Percentiles rank a stretch among this genome's conserved stretches.
These are phyloP conservation scores for Rutilus rutilus DNA, from an alignment of 2,113 vertebrate genomes.

Conservation along the genomic window DNA sequence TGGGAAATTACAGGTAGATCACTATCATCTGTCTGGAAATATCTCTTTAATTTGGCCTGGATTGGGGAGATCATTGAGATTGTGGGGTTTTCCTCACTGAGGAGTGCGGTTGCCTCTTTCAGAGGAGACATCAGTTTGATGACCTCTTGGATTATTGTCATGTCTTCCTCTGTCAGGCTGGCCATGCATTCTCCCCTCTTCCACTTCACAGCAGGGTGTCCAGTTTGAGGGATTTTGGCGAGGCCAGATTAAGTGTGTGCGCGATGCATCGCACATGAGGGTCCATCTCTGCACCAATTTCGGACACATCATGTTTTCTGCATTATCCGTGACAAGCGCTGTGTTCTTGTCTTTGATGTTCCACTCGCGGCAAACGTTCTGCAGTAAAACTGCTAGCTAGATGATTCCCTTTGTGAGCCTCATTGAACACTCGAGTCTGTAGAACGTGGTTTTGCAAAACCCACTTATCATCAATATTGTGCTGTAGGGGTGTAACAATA, in stretches of 20 bases:
- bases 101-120: not conserved
- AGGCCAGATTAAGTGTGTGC: no score
- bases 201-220: slow-evolving; percentile 23
- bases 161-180: not conserved
- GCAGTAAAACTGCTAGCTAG: slow-evolving; percentile 8
- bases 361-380: not conserved
- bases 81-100: not conserved
- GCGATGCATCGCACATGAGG: no score
- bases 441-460: not conserved
- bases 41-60: no score
- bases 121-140: not conserved
- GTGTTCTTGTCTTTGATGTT: no score
- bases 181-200: not conserved
- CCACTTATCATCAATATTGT: not conserved
- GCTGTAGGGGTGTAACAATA: no score
- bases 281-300: no score
- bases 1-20: no score
- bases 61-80: slow-evolving; percentile 3
- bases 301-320: no score
- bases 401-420: not conserved
- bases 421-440: not conserved
- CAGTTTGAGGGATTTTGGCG: no score
- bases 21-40: no score
- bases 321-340: no score
- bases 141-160: not conserved